Evolutionary conservation across 1,140 invertebrate species (phyloP).

Genomic region (Pararge aegeria): DNA sequence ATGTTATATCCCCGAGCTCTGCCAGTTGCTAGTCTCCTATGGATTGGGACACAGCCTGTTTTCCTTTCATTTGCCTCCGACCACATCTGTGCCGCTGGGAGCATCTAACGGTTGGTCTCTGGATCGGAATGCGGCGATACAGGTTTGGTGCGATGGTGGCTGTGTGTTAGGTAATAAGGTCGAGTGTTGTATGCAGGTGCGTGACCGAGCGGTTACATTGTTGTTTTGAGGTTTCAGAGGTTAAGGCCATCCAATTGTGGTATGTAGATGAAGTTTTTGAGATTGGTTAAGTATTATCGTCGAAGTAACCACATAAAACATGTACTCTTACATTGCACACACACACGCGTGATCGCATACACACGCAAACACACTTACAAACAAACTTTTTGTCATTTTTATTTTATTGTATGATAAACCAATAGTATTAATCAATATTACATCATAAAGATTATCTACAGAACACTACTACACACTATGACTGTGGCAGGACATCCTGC

Average conservation of each 20-base stretch:
- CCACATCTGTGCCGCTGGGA: conserved; percentile 36
- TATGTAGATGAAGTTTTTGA: not conserved
- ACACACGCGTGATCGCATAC: no score
- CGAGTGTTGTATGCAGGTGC: conserved; percentile 9
- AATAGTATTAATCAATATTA: no score
- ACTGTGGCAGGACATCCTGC: no score
- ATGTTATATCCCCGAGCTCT: no score
- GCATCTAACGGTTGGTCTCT: conserved; percentile 20
- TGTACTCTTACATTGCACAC: no score
- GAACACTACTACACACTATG: no score
- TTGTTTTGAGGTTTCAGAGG: not conserved
- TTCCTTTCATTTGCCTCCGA: conserved; percentile 54
- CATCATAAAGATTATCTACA: no score
- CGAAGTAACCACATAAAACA: no score
- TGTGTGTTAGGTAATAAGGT: conserved; percentile 25
- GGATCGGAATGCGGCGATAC: conserved; percentile 21
- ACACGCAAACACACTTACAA: no score
- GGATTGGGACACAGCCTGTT: conserved; percentile 26
- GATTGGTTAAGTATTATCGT: no score
- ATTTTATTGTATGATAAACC: no score
- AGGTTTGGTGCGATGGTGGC: conserved; percentile 13
- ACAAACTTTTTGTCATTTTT: no score
- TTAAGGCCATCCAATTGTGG: conserved; percentile 14
- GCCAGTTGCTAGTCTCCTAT: not conserved
- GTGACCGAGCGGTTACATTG: conserved; percentile 7